A percentile compares a stretch with the other conserved stretches of the same genome.
These are phyloP conservation scores for Macquaria ambigua DNA, from an alignment of 2,113 vertebrate species.

Conservation along the genomic window DNA sequence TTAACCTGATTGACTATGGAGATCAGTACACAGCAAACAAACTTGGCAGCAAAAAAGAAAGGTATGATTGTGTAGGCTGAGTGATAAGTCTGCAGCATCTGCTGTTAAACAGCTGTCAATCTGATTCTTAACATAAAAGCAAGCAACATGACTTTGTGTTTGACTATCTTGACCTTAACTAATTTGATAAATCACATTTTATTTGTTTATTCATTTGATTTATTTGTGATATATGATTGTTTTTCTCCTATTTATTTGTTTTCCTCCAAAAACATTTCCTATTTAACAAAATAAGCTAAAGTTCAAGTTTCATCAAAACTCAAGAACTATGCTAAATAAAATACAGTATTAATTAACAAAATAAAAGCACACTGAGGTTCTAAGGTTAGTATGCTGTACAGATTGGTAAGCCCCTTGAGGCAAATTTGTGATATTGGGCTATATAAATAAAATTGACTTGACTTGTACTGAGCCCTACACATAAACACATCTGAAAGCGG, in stretches of 20 bases:
- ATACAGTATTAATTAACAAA: neutral
- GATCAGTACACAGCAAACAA: constrained; percentile 94
- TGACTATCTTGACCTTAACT: neutral
- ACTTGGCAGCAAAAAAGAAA: constrained; percentile 93
- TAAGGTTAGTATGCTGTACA: too few relatives aligned
- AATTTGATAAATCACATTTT: neutral
- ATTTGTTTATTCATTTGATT: too few relatives aligned
- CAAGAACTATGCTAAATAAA: neutral
- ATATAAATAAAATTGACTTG: too few relatives aligned
- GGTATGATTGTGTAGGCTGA: constrained; percentile 80
- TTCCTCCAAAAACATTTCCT: neutral
- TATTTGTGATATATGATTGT: neutral
- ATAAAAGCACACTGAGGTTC: too few relatives aligned
- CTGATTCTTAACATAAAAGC: neutral
- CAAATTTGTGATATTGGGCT: too few relatives aligned
- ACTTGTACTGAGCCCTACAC: neutral
- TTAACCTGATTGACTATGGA: constrained; percentile 91
- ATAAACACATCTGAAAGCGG: neutral
- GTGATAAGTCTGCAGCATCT: too few relatives aligned
- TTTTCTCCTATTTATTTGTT: neutral
- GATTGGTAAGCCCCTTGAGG: too few relatives aligned
- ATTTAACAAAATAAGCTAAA: neutral
- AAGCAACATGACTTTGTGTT: neutral
- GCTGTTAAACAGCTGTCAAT: neutral
- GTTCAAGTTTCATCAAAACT: neutral